These are phyloP conservation scores for Thyatira batis DNA, from an alignment of 2,888 invertebrate species.

Conservation along the genomic window DNA sequence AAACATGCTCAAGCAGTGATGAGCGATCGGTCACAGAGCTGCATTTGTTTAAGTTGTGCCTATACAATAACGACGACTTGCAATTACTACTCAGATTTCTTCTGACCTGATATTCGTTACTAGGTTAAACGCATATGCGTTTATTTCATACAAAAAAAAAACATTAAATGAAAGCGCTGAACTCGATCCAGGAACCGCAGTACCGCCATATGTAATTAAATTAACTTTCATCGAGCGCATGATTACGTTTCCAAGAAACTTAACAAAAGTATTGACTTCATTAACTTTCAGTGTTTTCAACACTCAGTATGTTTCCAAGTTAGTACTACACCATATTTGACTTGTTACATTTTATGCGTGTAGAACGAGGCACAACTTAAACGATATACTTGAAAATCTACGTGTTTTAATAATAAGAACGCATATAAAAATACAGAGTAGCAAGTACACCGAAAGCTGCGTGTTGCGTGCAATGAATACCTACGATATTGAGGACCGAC, in stretches of 20 bases:
- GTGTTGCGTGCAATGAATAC: slow-evolving; percentile 71
- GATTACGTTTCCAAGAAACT: slow-evolving; percentile 50
- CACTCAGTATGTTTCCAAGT: slow-evolving; percentile 15
- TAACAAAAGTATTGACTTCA: slow-evolving; percentile 38
- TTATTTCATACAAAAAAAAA: no score
- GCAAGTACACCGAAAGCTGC: slow-evolving; percentile 78
- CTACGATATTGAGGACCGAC: slow-evolving; percentile 68
- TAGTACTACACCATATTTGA: neutral
- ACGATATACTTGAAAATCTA: slow-evolving; percentile 54
- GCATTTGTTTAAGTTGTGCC: slow-evolving; percentile 71
- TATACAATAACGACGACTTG: slow-evolving; percentile 24
- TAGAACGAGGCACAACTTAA: slow-evolving; percentile 66
- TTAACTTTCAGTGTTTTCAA: slow-evolving; percentile 37
- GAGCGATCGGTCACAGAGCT: slow-evolving; percentile 74
- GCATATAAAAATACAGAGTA: slow-evolving; percentile 59
- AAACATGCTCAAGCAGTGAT: slow-evolving; percentile 76
- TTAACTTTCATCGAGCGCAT: slow-evolving; percentile 54
- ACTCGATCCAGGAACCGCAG: slow-evolving; percentile 39
- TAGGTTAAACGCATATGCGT: slow-evolving; percentile 41
- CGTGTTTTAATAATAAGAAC: slow-evolving; percentile 59
- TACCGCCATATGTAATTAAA: slow-evolving; percentile 50
- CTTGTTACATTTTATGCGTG: slow-evolving; percentile 11
- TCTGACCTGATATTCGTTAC: slow-evolving; percentile 33
- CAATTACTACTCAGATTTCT: slow-evolving; percentile 24
- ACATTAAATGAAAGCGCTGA: slow-evolving; percentile 57